A percentile compares a stretch with the other conserved stretches of the same genome.
These are phyloP conservation scores for Hirtodrosophila cameraria DNA, from an alignment of 2,888 invertebrate species.

Conservation along the genomic window DNA sequence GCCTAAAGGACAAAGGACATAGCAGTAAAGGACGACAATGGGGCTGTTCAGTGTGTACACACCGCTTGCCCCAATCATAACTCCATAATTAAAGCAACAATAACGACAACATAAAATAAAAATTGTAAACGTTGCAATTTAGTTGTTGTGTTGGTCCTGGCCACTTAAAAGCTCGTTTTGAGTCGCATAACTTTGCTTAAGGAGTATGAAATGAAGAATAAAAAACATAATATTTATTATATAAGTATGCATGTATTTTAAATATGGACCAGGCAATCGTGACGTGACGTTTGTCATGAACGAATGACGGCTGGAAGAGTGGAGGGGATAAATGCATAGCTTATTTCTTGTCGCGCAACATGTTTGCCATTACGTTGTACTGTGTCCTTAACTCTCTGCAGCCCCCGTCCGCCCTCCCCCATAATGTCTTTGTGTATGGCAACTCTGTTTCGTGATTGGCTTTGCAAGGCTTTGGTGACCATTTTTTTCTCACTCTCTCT, in stretches of 20 bases:
- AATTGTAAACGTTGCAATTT: slow-evolving; percentile 42
- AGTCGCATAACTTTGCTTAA: slow-evolving; percentile 33
- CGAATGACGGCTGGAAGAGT: neutral
- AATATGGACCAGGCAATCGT: slow-evolving; percentile 58
- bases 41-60: too few species aligned
- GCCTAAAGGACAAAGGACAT: slow-evolving; percentile 6
- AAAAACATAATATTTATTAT: slow-evolving; percentile 27
- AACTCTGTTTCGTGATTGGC: slow-evolving; percentile 53
- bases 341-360: slow-evolving; percentile 61
- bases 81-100: slow-evolving; percentile 33
- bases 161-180: slow-evolving; percentile 55
- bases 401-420: neutral
- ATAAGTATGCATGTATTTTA: slow-evolving; percentile 21
- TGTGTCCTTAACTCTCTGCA: too few species aligned
- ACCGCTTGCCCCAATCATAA: too few species aligned
- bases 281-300: slow-evolving; percentile 28
- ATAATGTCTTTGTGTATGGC: neutral
- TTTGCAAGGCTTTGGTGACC: slow-evolving; percentile 49
- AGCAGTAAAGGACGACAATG: too few species aligned
- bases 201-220: slow-evolving; percentile 15
- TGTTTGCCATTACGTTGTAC: slow-evolving; percentile 33
- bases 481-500: slow-evolving; percentile 30
- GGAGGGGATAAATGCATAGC: neutral
- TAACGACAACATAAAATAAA: slow-evolving; percentile 10
- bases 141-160: slow-evolving; percentile 38